Base-by-base conservation (phyloP, 2,113 vertebrate genomes). In the Numida meleagris region DNA sequence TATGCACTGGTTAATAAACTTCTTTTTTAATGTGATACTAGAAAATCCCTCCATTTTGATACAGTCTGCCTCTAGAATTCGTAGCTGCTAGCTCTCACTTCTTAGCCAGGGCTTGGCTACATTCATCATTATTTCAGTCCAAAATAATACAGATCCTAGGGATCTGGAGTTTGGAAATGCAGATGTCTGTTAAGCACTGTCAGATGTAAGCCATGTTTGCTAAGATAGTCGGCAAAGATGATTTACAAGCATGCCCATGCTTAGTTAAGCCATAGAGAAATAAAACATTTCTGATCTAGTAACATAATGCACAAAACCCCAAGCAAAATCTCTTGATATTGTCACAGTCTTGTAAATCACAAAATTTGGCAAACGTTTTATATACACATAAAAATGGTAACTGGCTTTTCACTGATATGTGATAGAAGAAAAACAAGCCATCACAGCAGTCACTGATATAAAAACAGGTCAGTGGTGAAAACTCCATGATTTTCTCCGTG, bases 221-320 rank as follows among this genome's bases (percentile, higher is more conserved):
- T 76, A 14, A 76, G 62, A 59, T 14, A 65, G 25, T 8, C 68
- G 25, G 86, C 63, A 86, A 80, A 77, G 59, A 70, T 27, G 57
- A 58, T 83, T 62, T 80, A 62, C 72, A 77, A 48, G 53, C 12
- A n/a, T 40, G 57, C 50, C n/a, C 36, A 58, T 20, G 42, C 14
- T 88, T 88, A 24, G 50, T 83, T 90, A 95, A 83, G n/a, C 31
- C 59, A 61, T 33, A 83, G n/a, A 9, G 23, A 92, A 86, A 55
- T 53, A 57, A 72, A 90, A 73, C 3, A 2, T 76, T 88, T 74
- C 16, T 12, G 12, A 59, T 43, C 19, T 14, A 43, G 11, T 72
- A 89, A 84, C 21, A 53, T 12, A 59, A 79, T 1, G 3, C n/a
- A 9, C 27, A 91, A 91, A 90, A 83, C 2, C 4, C 43, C 77